These are phyloP conservation scores for Oegoconia quadripuncta DNA, from an alignment of 2,888 invertebrate species.

Conservation along the genomic window DNA sequence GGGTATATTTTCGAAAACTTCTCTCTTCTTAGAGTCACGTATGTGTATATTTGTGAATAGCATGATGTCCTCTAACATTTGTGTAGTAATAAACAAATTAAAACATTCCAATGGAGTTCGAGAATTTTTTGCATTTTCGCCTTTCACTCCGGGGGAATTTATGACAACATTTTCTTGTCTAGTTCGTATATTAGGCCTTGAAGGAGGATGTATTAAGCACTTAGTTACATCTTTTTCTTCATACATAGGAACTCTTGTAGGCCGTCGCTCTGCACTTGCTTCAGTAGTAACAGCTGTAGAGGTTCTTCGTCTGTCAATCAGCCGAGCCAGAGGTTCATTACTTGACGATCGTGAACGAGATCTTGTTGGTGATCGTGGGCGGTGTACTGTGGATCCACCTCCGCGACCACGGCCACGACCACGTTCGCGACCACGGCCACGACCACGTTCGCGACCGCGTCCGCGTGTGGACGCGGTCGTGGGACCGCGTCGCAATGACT, in stretches of 20 bases:
- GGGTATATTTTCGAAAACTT: neutral
- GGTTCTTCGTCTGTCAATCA: slow-evolving; percentile 14
- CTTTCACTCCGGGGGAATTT: slow-evolving; percentile 10
- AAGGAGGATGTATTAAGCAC: slow-evolving; percentile 10
- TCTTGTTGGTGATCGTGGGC: too few relatives aligned
- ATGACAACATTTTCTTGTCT: slow-evolving; percentile 14
- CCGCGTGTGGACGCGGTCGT: too few relatives aligned
- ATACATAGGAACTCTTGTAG: slow-evolving; percentile 11
- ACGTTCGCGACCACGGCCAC: too few relatives aligned
- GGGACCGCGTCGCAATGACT: too few relatives aligned
- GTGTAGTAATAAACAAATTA: slow-evolving; percentile 13
- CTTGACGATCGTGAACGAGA: slow-evolving; percentile 8
- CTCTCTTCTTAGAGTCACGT: neutral
- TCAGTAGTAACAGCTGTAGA: slow-evolving; percentile 10
- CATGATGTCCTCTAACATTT: too few relatives aligned
- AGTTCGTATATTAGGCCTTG: slow-evolving; percentile 10
- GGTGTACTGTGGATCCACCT: too few relatives aligned
- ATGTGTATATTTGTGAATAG: slow-evolving; percentile 4
- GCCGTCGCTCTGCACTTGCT: slow-evolving; percentile 10
- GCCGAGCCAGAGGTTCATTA: slow-evolving; percentile 12
- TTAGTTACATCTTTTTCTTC: slow-evolving; percentile 12
- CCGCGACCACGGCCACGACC: too few relatives aligned
- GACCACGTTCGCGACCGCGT: too few relatives aligned
- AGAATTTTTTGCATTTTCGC: slow-evolving; percentile 8
- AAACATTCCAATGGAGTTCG: slow-evolving; percentile 16